Evolutionary conservation across 2,797 vertebrate species (phyloP), one percentile per base, ranked within the genome.

Genomic region (Anguilla pacifica): DNA sequence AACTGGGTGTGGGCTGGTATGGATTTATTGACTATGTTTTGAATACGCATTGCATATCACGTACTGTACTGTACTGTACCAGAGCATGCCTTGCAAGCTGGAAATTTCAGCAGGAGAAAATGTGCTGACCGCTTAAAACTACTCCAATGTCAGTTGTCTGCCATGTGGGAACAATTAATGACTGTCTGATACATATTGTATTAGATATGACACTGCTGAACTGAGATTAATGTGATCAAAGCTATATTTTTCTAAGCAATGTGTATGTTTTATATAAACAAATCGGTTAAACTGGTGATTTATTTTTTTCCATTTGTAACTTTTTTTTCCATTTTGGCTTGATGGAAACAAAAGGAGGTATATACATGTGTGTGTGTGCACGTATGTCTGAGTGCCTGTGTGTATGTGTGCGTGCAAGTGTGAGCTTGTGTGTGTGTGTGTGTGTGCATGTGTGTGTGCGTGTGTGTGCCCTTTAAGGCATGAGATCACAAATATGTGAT

Each of bases 231-330:
- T 87, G 89, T 91, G 86, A 89, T 92, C 90, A 92, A 93, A 95
- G 92, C 92, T 95, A 22, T 95, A 94, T 95, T 95, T 95, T 95
- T 94, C 91, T 91, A 88, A 90, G 82, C 90, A 89, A 92, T 88
- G 90, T 93, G 86, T 94, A 93, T 95, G 94, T 94, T 95, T 88
- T 94, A 92, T 83, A 89, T 86, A 92, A 86, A 90, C 83, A 86
- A 82, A 89, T 90, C 19, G 70, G 88, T 92, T 93, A 25, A 90
- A 90, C 87, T 91, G 67, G 83, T 90, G 89, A 90, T 89, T 95
- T 93, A 91, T 94, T 93, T 94, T 46, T 82, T 91, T 91, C 72
- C 51, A 79, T 92, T 93, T 94, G 59, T 90, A 81, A 91, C 89
- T 91, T 92, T 89, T 93, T 92, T 92, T 89, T n/a, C 11, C 6